Conservation (phyloP, 2,888 invertebrate species). For the Amitus sp. region DNA sequence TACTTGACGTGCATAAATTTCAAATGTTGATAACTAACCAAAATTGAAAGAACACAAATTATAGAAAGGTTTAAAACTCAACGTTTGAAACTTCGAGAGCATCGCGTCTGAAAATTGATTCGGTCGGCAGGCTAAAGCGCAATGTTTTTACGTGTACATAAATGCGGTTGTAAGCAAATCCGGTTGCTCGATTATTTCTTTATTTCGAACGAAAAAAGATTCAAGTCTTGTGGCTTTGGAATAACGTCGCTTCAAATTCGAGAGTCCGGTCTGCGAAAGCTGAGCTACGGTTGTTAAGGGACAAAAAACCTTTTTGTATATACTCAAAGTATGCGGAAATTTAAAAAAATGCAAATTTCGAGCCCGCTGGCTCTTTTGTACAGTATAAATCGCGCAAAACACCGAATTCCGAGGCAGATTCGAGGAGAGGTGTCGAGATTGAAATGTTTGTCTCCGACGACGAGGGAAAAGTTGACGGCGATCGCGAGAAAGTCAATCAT, state of each 20-base stretch:
- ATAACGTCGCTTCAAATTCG: not conserved
- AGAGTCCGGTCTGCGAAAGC: not conserved
- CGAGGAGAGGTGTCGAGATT: constrained; percentile 1
- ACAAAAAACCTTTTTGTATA: not conserved
- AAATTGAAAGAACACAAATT: too few species aligned
- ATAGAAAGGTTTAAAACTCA: too few species aligned
- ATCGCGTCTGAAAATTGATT: too few species aligned
- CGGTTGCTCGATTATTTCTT: too few species aligned
- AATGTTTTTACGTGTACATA: too few species aligned
- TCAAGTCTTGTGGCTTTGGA: not conserved
- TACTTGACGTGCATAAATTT: not conserved
- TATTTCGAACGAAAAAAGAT: too few species aligned
- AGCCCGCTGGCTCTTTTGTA: constrained; percentile 1
- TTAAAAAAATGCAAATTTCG: not conserved
- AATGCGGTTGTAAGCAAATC: too few species aligned
- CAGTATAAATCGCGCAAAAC: constrained; percentile 6
- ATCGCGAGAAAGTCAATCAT: too few species aligned
- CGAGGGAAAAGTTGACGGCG: not conserved
- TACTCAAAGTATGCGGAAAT: constrained; percentile 3
- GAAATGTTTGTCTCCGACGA: not conserved
- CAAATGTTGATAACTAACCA: too few species aligned
- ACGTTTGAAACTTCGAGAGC: too few species aligned
- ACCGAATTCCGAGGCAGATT: constrained; percentile 4
- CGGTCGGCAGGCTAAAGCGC: too few species aligned
- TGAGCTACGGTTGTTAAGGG: not conserved